Percentiles rank a stretch among this genome's conserved stretches.
Evolutionary conservation across 1,140 invertebrate genomes (phyloP).

Genomic region (Druon quercuslanigerum): DNA sequence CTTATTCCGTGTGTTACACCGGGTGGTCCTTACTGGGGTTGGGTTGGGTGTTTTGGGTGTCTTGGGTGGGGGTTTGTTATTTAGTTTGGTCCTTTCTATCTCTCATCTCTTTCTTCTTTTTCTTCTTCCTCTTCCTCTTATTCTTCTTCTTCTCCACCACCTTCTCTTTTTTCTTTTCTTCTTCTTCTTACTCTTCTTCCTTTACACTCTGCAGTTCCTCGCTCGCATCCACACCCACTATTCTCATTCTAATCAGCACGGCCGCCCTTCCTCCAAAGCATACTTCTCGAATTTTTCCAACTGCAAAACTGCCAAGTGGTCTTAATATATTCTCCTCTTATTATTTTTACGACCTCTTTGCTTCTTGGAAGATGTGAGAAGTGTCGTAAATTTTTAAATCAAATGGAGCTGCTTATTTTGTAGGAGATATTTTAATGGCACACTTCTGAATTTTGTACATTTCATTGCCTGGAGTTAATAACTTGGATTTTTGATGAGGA

Average conservation of each 20-base stretch:
- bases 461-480: no score
- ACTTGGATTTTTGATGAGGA: no score
- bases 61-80: slow-evolving; percentile 71
- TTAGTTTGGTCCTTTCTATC: slow-evolving; percentile 73
- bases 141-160: slow-evolving; percentile 3
- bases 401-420: neutral
- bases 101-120: slow-evolving; percentile 65
- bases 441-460: no score
- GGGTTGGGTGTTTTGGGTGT: slow-evolving; percentile 53
- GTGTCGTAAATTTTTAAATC: neutral
- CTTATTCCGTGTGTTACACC: slow-evolving; percentile 66
- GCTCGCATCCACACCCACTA: slow-evolving; percentile 65
- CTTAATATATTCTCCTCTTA: slow-evolving; percentile 47
- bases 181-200: slow-evolving; percentile 41
- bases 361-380: neutral
- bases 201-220: slow-evolving; percentile 41
- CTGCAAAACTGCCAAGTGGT: slow-evolving; percentile 35
- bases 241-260: slow-evolving; percentile 72
- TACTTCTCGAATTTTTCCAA: slow-evolving; percentile 40
- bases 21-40: slow-evolving; percentile 70
- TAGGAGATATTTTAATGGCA: no score
- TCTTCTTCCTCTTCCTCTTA: slow-evolving; percentile 35
- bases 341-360: slow-evolving; percentile 51
- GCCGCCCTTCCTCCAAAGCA: slow-evolving; percentile 59
- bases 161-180: slow-evolving; percentile 36